These are phyloP conservation scores for Cygnus buccinator DNA, from an alignment of 2,113 vertebrate species.

Conservation along the genomic window DNA sequence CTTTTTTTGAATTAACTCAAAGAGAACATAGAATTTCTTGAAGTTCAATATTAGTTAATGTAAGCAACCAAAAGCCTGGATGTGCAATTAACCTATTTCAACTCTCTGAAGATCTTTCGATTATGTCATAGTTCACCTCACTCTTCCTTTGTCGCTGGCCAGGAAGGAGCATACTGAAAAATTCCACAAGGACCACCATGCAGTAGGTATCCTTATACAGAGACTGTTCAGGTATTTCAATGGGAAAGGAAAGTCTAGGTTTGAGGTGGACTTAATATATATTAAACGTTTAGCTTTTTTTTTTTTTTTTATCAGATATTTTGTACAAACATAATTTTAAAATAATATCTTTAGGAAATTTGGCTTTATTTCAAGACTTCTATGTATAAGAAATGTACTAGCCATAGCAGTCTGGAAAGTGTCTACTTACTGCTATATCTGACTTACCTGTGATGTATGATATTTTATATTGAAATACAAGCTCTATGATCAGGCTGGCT, in stretches of 20 bases:
- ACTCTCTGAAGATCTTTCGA: neutral
- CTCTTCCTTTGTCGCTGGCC: neutral
- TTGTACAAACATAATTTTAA: neutral
- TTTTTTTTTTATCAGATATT: neutral
- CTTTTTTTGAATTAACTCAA: neutral
- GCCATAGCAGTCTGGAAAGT: neutral
- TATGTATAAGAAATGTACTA: neutral
- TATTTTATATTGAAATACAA: neutral
- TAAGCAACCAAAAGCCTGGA: neutral
- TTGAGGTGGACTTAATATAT: neutral
- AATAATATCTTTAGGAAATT: neutral
- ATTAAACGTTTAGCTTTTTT: neutral
- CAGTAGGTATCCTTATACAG: neutral
- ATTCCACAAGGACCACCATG: no score
- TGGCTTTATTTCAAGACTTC: slow-evolving; percentile 12
- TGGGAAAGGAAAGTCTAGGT: neutral
- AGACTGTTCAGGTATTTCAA: neutral
- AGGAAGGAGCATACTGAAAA: neutral
- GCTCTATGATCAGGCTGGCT: neutral
- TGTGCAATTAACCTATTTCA: neutral
- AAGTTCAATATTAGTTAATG: neutral
- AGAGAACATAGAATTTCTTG: neutral
- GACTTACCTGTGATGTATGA: neutral
- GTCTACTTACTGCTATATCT: neutral
- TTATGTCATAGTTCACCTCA: fast-evolving